These are phyloP conservation scores for Nyctibius grandis DNA, from an alignment of 2,797 vertebrate genomes.

Conservation along the genomic window DNA sequence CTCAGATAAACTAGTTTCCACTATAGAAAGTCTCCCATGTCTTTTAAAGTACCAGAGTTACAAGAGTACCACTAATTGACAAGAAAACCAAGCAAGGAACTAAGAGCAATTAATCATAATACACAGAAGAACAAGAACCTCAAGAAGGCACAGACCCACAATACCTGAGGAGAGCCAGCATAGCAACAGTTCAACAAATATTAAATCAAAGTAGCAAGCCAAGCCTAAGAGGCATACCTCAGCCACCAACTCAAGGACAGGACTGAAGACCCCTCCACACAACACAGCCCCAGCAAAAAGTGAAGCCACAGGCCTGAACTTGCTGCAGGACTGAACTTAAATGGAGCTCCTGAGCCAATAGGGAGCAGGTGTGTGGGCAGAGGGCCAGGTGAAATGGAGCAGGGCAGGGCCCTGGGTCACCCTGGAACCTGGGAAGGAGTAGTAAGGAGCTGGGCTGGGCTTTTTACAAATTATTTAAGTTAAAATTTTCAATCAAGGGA, in stretches of 20 bases:
- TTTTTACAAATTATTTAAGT: neutral
- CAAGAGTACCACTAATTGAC: rapidly evolving
- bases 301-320: rapidly evolving
- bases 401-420: rapidly evolving
- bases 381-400: no score
- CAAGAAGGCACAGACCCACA: neutral
- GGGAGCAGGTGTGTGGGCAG: rapidly evolving
- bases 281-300: rapidly evolving
- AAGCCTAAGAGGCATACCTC: rapidly evolving
- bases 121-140: rapidly evolving
- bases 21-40: rapidly evolving
- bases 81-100: neutral
- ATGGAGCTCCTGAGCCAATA: neutral
- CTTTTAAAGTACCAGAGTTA: neutral
- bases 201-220: rapidly evolving
- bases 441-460: no score
- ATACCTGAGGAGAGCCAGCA: rapidly evolving
- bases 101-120: rapidly evolving
- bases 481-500: no score
- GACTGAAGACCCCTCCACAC: rapidly evolving
- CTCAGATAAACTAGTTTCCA: neutral
- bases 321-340: neutral
- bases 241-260: rapidly evolving
- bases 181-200: rapidly evolving
- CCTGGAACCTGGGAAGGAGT: rapidly evolving